phyloP scores from a whole-genome alignment of 2,797 vertebrate species.

The Phrynocephalus guinanensis region DNA sequence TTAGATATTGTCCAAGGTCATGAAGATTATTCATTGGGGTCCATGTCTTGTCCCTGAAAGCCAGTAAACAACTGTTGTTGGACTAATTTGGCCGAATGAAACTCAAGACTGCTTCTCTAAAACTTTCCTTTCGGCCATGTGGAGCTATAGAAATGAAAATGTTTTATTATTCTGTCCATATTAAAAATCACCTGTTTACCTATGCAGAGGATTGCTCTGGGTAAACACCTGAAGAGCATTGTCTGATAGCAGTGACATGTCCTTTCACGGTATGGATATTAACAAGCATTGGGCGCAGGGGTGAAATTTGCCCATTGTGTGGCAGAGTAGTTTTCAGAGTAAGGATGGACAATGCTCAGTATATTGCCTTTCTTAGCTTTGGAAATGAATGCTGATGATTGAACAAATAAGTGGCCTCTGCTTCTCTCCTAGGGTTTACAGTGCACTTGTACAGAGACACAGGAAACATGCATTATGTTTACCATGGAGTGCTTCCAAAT shows the following conservation, averaged over 20 bases:
- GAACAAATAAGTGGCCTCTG: not conserved
- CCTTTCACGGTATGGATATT: not conserved
- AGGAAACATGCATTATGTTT: not conserved
- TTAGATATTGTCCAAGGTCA: not conserved
- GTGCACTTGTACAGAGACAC: not conserved
- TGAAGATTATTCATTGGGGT: not conserved
- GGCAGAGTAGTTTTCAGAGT: not conserved
- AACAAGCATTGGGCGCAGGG: not conserved
- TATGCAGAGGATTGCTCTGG: not conserved
- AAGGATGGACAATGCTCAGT: not conserved
- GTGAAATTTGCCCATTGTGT: not conserved
- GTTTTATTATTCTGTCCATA: not conserved
- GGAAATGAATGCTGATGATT: not conserved
- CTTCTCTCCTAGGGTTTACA: too few species aligned
- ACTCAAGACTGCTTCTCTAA: not conserved
- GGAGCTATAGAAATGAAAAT: not conserved
- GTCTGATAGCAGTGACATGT: not conserved
- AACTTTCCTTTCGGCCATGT: not conserved
- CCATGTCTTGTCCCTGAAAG: not conserved
- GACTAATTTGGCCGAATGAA: not conserved
- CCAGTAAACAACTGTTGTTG: not conserved
- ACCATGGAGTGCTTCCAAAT: not conserved
- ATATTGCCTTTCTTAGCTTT: not conserved
- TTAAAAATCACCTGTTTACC: not conserved
- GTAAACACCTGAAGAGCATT: not conserved